phyloP scores from a whole-genome alignment of 2,797 vertebrate species.

The Clamator glandarius region DNA sequence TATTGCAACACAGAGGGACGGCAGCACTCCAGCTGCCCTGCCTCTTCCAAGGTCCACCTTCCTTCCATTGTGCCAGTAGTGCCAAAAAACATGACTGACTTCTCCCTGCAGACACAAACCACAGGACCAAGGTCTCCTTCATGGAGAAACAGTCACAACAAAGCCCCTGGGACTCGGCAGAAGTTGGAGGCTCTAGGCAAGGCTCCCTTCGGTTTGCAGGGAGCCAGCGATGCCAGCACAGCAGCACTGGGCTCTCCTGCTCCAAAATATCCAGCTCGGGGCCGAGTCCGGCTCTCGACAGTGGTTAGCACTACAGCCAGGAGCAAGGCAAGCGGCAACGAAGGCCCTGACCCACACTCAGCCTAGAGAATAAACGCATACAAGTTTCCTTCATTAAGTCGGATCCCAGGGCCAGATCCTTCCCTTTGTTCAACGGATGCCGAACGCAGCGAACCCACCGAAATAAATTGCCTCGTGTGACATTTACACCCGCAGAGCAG shows the following conservation, averaged over 20 bases:
- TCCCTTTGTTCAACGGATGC: not conserved
- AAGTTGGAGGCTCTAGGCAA: not conserved
- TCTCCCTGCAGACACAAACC: not conserved
- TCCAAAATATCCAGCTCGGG: not conserved
- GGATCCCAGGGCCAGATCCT: not conserved
- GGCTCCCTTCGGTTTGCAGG: not conserved
- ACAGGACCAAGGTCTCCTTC: not conserved
- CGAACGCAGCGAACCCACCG: not conserved
- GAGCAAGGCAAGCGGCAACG: slow-evolving; percentile 6
- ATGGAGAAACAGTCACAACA: not conserved
- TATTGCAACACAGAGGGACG: rapidly evolving
- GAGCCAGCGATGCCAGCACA: not conserved
- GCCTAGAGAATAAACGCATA: not conserved
- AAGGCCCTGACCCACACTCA: not conserved
- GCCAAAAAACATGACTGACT: not conserved
- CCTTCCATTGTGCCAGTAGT: not conserved
- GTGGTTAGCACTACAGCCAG: not conserved
- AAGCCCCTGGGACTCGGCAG: not conserved
- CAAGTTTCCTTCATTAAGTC: not conserved
- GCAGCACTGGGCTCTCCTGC: not conserved
- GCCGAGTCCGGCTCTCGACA: not conserved
- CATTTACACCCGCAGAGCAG: not conserved
- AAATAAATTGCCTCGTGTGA: not conserved
- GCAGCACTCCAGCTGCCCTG: not conserved
- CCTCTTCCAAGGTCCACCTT: not conserved